phyloP scores from a whole-genome alignment of 1,140 invertebrate genomes.

The Pomacea maculata region DNA sequence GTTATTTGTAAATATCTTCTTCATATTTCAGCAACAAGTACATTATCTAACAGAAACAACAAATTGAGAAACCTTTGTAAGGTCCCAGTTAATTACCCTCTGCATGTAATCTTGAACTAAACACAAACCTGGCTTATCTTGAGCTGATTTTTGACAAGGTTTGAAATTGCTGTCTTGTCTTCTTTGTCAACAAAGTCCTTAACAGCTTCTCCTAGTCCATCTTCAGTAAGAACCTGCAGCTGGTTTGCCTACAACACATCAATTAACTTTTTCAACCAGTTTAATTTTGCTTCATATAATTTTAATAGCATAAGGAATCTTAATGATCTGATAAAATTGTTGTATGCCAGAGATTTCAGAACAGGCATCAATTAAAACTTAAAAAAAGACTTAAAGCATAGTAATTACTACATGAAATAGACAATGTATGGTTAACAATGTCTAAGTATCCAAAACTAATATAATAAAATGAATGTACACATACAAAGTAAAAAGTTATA shows the following conservation, averaged over 20 bases:
- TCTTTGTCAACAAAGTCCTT: constrained; percentile 71
- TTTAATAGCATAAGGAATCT: too few relatives aligned
- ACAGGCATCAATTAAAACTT: too few relatives aligned
- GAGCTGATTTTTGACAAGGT: constrained; percentile 62
- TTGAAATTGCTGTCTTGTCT: constrained; percentile 68
- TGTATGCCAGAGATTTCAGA: neutral
- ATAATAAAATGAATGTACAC: too few relatives aligned
- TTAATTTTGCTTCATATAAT: too few relatives aligned
- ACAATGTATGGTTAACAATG: too few relatives aligned
- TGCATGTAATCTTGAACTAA: neutral
- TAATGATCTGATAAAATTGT: neutral
- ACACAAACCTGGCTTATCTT: constrained; percentile 63
- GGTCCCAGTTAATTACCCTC: too few relatives aligned
- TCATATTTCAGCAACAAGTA: too few relatives aligned
- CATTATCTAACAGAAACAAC: neutral
- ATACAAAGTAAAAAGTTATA: too few relatives aligned
- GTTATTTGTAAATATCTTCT: too few relatives aligned
- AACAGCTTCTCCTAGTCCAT: constrained; percentile 72
- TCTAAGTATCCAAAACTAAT: too few relatives aligned
- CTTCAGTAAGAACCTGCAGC: constrained; percentile 71
- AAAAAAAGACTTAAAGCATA: too few relatives aligned
- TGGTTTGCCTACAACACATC: constrained; percentile 59
- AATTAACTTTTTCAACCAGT: neutral
- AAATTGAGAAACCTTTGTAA: neutral
- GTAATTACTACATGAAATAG: too few relatives aligned